A percentile compares a stretch with the other conserved stretches of the same genome.
phyloP scores from a whole-genome alignment of 1,140 invertebrate species.

The Drosophila chauvacae region DNA sequence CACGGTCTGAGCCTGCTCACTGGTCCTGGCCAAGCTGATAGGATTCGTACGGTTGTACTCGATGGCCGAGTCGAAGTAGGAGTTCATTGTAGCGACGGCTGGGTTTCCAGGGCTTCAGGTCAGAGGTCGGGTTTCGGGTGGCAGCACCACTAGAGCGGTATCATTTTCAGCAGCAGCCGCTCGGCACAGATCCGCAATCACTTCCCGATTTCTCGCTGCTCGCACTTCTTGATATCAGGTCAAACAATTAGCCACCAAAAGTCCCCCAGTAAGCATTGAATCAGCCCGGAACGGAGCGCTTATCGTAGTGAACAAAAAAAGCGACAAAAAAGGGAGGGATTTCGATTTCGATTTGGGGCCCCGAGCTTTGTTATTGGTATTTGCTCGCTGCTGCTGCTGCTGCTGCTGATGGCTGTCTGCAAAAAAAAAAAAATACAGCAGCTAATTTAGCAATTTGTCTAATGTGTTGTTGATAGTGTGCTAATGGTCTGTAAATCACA shows the following conservation, averaged over 20 bases:
- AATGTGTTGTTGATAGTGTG: conserved; percentile 74
- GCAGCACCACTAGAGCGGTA: conserved; percentile 17
- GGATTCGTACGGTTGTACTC: conserved; percentile 58
- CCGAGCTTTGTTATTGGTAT: conserved; percentile 22
- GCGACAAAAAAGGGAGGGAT: conserved; percentile 10
- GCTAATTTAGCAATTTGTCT: conserved; percentile 80
- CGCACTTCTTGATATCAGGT: conserved; percentile 49
- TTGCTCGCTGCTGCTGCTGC: not conserved
- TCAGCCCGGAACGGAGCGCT: conserved; percentile 24
- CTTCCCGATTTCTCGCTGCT: not conserved
- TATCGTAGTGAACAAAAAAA: conserved; percentile 12
- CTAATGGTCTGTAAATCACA: conserved; percentile 78
- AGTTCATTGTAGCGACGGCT: conserved; percentile 52
- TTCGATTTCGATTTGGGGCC: conserved; percentile 33
- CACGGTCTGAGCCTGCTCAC: conserved; percentile 51
- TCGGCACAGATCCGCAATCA: conserved; percentile 21
- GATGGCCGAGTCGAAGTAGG: conserved; percentile 70
- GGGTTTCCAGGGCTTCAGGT: not conserved
- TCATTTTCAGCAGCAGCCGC: conserved; percentile 50
- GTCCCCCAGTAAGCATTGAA: conserved; percentile 45
- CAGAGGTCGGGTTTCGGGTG: not conserved
- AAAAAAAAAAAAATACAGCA: conserved; percentile 43
- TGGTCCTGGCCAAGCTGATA: conserved; percentile 36
- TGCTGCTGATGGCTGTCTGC: conserved; percentile 27
- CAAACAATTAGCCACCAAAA: conserved; percentile 51